Evolutionary conservation across 2,113 vertebrate genomes (phyloP).

Genomic region (Crypturellus undulatus): DNA sequence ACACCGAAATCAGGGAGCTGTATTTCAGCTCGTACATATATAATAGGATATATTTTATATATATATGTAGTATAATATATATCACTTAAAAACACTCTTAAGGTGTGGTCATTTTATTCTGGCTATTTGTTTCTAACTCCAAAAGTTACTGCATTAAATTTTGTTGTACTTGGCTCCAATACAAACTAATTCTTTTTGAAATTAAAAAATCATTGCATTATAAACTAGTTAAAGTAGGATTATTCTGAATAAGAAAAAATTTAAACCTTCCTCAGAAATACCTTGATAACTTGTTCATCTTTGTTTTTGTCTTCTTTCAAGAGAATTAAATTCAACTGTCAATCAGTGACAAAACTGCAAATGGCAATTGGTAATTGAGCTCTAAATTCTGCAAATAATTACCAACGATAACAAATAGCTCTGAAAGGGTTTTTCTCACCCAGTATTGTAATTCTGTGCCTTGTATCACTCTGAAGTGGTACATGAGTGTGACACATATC

Average conservation of each 20-base stretch:
- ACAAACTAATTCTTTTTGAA: neutral
- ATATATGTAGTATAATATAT: neutral
- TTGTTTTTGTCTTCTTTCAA: neutral
- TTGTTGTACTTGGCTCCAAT: neutral
- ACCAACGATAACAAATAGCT: neutral
- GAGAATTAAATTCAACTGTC: neutral
- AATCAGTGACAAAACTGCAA: neutral
- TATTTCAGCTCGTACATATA: neutral
- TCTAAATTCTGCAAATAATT: neutral
- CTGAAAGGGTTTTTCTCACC: neutral
- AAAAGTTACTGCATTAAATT: neutral
- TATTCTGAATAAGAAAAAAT: neutral
- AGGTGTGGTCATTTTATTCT: neutral
- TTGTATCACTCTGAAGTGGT: neutral
- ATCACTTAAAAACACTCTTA: neutral
- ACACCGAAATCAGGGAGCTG: neutral
- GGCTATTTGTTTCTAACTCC: neutral
- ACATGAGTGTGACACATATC: fast-evolving
- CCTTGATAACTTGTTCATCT: neutral
- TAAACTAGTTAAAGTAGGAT: neutral
- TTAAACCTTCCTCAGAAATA: neutral
- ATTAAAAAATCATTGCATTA: neutral
- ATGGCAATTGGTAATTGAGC: neutral
- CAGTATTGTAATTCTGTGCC: neutral
- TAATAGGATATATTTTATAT: too few relatives aligned